A percentile compares a stretch with the other conserved stretches of the same genome.
These are phyloP conservation scores for Cancer borealis DNA, from an alignment of 2,888 invertebrate genomes.

Conservation along the genomic window DNA sequence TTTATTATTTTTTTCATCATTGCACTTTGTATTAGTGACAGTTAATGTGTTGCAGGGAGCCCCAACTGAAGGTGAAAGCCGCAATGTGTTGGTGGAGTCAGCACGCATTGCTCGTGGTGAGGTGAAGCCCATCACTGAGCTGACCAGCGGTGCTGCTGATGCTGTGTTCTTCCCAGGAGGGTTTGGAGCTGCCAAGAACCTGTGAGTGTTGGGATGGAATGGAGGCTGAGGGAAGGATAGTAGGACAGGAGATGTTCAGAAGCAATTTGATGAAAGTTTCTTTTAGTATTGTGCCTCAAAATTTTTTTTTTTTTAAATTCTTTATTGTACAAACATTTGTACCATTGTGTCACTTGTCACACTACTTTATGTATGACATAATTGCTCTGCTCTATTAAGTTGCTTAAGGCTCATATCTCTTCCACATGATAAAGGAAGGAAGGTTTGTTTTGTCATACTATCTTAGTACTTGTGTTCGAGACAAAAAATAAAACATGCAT, in stretches of 20 bases:
- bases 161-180: conserved; percentile 84
- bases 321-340: too few species aligned
- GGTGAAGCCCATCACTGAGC: conserved; percentile 79
- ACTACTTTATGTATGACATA: too few species aligned
- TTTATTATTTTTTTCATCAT: too few species aligned
- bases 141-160: conserved; percentile 80
- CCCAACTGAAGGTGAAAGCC: conserved; percentile 78
- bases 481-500: too few species aligned
- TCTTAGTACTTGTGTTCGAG: too few species aligned
- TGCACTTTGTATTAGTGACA: background rate
- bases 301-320: too few species aligned
- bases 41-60: conserved; percentile 77
- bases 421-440: too few species aligned
- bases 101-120: conserved; percentile 82
- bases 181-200: conserved; percentile 83
- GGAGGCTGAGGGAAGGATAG: background rate
- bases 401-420: too few species aligned
- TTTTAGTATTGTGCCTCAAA: too few species aligned
- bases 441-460: too few species aligned
- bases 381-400: too few species aligned
- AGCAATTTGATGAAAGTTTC: background rate
- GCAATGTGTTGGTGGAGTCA: conserved; percentile 83
- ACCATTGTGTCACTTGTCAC: too few species aligned
- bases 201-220: conserved; percentile 80
- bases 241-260: background rate